Conservation (phyloP, 2,888 invertebrate genomes). For the Hypomecis punctinalis region DNA sequence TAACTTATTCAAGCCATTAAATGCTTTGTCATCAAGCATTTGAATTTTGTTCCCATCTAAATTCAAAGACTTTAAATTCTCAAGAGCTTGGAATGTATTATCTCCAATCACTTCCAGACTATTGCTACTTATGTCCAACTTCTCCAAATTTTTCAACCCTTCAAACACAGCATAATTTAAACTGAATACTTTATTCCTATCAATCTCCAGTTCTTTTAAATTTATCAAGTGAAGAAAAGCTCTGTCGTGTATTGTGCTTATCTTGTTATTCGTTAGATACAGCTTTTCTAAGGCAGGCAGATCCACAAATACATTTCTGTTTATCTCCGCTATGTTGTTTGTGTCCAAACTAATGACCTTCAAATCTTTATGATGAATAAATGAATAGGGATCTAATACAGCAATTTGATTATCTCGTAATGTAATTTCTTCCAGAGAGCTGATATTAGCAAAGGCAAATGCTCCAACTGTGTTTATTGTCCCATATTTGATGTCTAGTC, state of each 20-base stretch:
- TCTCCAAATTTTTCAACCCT: conserved; percentile 88
- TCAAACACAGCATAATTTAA: conserved; percentile 91
- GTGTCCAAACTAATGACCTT: conserved; percentile 88
- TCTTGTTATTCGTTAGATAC: conserved; percentile 92
- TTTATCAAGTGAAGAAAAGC: conserved; percentile 90
- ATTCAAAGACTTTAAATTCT: conserved; percentile 63
- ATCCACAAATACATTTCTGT: conserved; percentile 89
- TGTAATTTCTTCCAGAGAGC: conserved; percentile 86
- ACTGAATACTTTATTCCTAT: conserved; percentile 89
- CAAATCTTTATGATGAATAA: conserved; percentile 88
- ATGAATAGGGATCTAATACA: conserved; percentile 86
- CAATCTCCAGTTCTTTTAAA: conserved; percentile 91
- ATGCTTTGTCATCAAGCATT: conserved; percentile 77
- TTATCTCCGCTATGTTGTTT: conserved; percentile 89
- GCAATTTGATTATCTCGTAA: conserved; percentile 88
- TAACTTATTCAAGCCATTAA: conserved; percentile 65
- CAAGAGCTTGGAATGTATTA: conserved; percentile 86
- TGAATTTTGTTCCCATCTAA: conserved; percentile 76
- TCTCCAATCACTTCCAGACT: conserved; percentile 91
- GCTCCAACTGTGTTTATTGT: conserved; percentile 87
- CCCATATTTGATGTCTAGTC: conserved; percentile 88
- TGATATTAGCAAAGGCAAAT: conserved; percentile 89
- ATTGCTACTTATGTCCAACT: conserved; percentile 89
- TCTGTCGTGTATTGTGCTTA: conserved; percentile 93
- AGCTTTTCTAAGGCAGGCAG: conserved; percentile 89